Base-by-base conservation (phyloP, 2,888 invertebrate genomes). In the Aleiodes alternator region DNA sequence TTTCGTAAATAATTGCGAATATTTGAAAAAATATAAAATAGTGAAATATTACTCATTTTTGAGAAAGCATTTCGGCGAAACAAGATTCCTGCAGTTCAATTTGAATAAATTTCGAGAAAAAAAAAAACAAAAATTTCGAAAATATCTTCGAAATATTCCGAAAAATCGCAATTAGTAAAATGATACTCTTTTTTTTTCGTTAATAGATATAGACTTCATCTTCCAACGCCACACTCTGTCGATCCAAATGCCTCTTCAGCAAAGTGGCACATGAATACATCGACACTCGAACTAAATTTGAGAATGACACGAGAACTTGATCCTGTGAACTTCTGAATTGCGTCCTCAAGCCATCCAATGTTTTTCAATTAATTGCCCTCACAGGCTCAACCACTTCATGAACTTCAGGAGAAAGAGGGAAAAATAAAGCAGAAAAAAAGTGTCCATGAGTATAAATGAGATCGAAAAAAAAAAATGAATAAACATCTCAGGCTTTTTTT, bases 221-320 rank as follows among this genome's bases (percentile, higher is more conserved):
- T 97, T 50, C 94, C 95, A 0, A 91, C 97, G 43, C 96, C 96
- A 0, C 96, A 97, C 84, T 92, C 93, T 0, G 94, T 97, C 7
- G 93, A 97, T 89, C 95, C 96, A 7, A 95, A 97, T 86, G 91
- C 90, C 43, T 96, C 96, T 3, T 93, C 93, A 78, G 97, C 97
- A 0, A 93, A 94, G 84, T 98, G 96, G 94, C 94, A 96, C 84
- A 85, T 90, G 1, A 92, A 93, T 9, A 90, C 90, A 31, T 92
- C 93, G 81, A 93, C 92, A 57, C 90, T 98, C 75, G 91, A 92
- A 72, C 90, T 98, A 59, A 95, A 94, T 6, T 90, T 97, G 68
- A 92, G 92, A 77, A 91, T 97, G 88, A 91, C 92, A 76, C 92
- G 97, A 74, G 97, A 97, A 88, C 93, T 95, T 82, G 97, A 98